A percentile compares a stretch with the other conserved stretches of the same genome.
Evolutionary conservation across 2,113 vertebrate species (phyloP).

Genomic region (Synodontis membranacea): DNA sequence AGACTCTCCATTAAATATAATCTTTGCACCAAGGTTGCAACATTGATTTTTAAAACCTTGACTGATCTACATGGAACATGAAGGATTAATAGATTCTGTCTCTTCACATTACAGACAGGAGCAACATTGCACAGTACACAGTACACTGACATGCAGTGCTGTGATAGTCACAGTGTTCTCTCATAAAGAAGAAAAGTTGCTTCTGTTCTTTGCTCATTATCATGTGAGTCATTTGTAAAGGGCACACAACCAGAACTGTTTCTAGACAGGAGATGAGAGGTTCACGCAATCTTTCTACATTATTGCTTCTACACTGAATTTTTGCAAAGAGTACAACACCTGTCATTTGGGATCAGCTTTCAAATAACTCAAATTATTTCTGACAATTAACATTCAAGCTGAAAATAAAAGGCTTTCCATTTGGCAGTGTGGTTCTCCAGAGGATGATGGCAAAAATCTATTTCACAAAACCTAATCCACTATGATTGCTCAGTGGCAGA

Average conservation of each 20-base stretch:
- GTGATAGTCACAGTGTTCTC: not conserved
- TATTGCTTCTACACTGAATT: not conserved
- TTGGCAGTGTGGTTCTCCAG: not conserved
- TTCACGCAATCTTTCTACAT: not conserved
- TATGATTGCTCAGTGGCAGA: not conserved
- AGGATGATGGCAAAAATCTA: not conserved
- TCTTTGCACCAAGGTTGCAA: conserved; percentile 28
- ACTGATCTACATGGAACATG: not conserved
- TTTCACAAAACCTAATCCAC: not conserved
- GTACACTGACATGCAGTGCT: not conserved
- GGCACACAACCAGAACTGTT: not conserved
- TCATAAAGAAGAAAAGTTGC: conserved; percentile 16
- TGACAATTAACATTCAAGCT: not conserved
- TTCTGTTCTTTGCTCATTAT: conserved; percentile 17
- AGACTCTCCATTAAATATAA: not conserved
- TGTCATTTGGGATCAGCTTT: not conserved
- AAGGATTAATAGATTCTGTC: not conserved
- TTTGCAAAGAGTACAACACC: not conserved
- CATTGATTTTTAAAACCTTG: conserved; percentile 3
- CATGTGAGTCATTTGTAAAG: not conserved
- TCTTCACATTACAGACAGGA: conserved; percentile 7
- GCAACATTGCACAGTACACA: not conserved
- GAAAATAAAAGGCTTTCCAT: not conserved
- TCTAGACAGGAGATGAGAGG: not conserved
- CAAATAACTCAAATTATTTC: not conserved